Base-by-base conservation (phyloP, 2,888 invertebrate genomes). In the Cepaea hortensis region DNA sequence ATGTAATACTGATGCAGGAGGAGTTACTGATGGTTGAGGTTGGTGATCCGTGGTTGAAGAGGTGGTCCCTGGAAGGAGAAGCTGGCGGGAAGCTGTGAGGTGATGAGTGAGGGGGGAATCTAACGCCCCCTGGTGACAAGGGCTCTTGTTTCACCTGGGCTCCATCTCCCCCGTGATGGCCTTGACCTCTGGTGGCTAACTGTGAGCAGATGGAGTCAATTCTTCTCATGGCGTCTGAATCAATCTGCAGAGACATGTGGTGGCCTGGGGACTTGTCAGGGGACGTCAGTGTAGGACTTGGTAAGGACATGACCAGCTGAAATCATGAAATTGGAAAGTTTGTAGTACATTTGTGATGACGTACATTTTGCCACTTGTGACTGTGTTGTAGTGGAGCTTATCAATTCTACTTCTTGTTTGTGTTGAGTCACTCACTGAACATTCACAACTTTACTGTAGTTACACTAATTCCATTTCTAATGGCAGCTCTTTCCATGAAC, bases 121-220 rank as follows among this genome's bases (percentile, higher is more conserved):
- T 85, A 18, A 87, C 61, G 3, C 87, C 77, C 11, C 85, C 87
- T 13, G 87, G 85, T 0, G 90, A 90, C 50, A 87, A 84, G 13
- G 89, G 89, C 81, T 90, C 90, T 50, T 88, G 86, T 77, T 90
- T 90, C 15, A 90, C 87, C 50, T 86, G 55, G 20, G 70, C 15
- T 48, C 65, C 77, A 55, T 79, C 77, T 35, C 68, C 55, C 7
- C 79, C 79, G 23, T 80, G 62, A 50, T 81, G 72, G 61, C 82
- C 84, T 62, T 86, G 88, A n/a, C 89, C 85, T 35, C 90, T 85
- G 9, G 87, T 88, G 68, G 90, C 90, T 79, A 91, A 87, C 89
- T 91, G 91, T n/a, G 90, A 90, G 83, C 92, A 91, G 79, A 92
- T 91, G 76, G 90, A 90, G 81, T 92, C 92, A 48, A 92, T 90